Evolutionary conservation across 2,797 vertebrate genomes (phyloP).

Genomic region (Knipowitschia caucasica): DNA sequence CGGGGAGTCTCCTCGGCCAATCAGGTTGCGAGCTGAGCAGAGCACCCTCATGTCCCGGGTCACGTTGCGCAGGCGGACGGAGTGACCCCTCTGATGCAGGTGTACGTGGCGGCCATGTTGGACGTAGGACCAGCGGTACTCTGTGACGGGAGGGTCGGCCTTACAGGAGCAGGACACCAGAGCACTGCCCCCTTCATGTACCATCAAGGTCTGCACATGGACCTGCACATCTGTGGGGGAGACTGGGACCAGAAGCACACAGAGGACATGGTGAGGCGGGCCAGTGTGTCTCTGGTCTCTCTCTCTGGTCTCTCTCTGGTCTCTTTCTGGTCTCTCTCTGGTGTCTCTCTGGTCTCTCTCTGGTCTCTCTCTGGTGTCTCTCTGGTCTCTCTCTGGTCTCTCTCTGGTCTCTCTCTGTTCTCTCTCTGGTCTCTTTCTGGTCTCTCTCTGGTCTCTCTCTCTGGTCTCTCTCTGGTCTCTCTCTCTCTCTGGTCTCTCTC

Average conservation of each 20-base stretch:
- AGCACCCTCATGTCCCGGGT: conserved; percentile 66
- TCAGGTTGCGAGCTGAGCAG: conserved; percentile 70
- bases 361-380: conserved; percentile 20
- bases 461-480: conserved; percentile 67
- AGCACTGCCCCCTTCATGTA: conserved; percentile 71
- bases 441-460: conserved; percentile 37
- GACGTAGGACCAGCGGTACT: conserved; percentile 74
- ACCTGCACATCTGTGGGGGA: conserved; percentile 72
- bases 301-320: not conserved
- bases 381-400: not conserved
- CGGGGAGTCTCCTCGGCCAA: conserved; percentile 71
- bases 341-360: not conserved
- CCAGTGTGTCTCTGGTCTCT: no score
- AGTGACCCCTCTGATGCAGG: conserved; percentile 45
- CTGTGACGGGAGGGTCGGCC: conserved; percentile 72
- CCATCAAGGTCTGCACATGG: conserved; percentile 57
- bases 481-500: not conserved
- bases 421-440: not conserved
- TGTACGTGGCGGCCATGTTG: conserved; percentile 46
- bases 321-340: conserved; percentile 22
- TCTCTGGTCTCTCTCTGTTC: conserved; percentile 39
- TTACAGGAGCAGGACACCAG: conserved; percentile 75
- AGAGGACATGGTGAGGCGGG: not conserved
- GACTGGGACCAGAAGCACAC: conserved; percentile 58
- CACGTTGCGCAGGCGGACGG: conserved; percentile 63